Evolutionary conservation across 2,113 vertebrate species (phyloP).

Genomic region (Corydoras sp.): DNA sequence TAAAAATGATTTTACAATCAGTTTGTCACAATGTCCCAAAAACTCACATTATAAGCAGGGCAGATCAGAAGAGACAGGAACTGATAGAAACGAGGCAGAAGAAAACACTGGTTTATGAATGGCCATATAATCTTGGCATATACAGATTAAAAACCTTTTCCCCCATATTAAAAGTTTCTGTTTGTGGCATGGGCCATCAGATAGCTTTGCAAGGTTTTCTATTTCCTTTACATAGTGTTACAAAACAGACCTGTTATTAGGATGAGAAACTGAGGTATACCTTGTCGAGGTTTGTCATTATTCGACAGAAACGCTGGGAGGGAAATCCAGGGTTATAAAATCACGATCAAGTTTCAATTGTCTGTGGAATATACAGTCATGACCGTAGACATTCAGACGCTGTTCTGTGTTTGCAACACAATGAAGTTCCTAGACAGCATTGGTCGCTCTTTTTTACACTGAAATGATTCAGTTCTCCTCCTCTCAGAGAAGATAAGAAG

Average conservation of each 20-base stretch:
- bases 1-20: constrained; percentile 40
- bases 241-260: constrained; percentile 61
- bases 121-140: constrained; percentile 71
- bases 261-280: constrained; percentile 90
- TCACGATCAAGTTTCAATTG: constrained; percentile 62
- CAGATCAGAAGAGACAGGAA: constrained; percentile 55
- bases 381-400: constrained; percentile 92
- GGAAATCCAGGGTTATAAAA: constrained; percentile 60
- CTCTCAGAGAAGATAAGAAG: too few relatives aligned
- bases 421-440: constrained; percentile 45
- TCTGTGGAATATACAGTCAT: constrained; percentile 72
- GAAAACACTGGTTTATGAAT: constrained; percentile 73
- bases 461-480: too few relatives aligned
- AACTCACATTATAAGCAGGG: constrained; percentile 49
- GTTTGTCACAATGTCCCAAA: constrained; percentile 43
- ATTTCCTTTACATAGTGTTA: constrained; percentile 70
- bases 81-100: constrained; percentile 69
- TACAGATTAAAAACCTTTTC: not conserved
- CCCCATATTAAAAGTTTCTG: constrained; percentile 64
- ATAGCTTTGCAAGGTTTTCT: constrained; percentile 55
- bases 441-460: constrained; percentile 17
- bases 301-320: constrained; percentile 80
- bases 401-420: constrained; percentile 85
- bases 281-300: constrained; percentile 79
- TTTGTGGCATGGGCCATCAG: constrained; percentile 63